Base-by-base conservation (phyloP, 2,797 vertebrate species). In the Galaxias olidus region DNA sequence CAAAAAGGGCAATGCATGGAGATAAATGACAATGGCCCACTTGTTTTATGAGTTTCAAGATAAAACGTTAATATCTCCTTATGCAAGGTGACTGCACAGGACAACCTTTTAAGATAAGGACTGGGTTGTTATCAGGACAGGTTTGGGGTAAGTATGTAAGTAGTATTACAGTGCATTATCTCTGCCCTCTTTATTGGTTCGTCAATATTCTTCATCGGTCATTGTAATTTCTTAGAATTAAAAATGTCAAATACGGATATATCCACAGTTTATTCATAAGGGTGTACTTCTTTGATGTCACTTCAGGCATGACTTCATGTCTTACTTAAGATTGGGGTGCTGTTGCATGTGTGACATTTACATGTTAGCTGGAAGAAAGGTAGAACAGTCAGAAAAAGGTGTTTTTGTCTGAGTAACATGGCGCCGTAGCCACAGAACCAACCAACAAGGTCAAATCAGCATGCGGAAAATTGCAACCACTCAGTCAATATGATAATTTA, bases 351-450 rank as follows among this genome's bases (percentile, higher is more conserved):
- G 15, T 17, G 10, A 18, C 17, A 9, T 11, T 18, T 9, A 20
- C 51, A 30, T 10, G n/a, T n/a, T 43, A 15, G n/a, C 14, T 44
- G 41, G 10, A n/a, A 42, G n/a, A n/a, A n/a, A n/a, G n/a, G 40
- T 42, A 44, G 42, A 43, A 45, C 14, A 58, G 42, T 18, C 41
- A 18, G 10, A 18, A 43, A 45, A 11, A 44, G 15, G 15, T 30
- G 8, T 15, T 58, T 41, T 58, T 58, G 56, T 41, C 56, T 45
- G 55, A 58, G 15, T 17, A 58, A 44, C 51, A 53, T 11, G 44
- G 41, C 8, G n/a, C 15, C 44, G 14, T 19, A 15, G 7, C 56
- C 19, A 40, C 18, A 30, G 20, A 54, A 40, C 52, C 18, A 12
- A 7, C 30, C 11, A 1, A 58, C 41, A 18, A 19, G 11, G 56